Conservation (phyloP, 2,888 invertebrate genomes). For the Euzetes globulus region DNA sequence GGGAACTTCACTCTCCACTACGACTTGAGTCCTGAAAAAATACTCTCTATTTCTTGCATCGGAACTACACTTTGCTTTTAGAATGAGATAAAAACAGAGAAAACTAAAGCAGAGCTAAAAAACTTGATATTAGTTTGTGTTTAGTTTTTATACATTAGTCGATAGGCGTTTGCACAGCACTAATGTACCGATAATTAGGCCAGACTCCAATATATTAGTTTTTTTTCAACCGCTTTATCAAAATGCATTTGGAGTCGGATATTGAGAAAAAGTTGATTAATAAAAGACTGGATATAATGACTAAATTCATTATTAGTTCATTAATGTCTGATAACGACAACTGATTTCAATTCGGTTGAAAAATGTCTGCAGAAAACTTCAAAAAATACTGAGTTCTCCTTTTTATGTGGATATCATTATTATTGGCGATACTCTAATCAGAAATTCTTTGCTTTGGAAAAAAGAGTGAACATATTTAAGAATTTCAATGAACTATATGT, state of each 20-base stretch:
- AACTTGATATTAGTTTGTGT: conserved; percentile 2
- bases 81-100: conserved; percentile 22
- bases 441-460: background rate
- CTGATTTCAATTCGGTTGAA: background rate
- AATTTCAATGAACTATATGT: conserved; percentile 1
- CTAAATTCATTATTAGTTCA: conserved; percentile 26
- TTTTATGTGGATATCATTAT: background rate
- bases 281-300: conserved; percentile 14
- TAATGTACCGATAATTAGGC: conserved; percentile 23
- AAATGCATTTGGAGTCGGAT: conserved; percentile 6
- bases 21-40: conserved; percentile 8
- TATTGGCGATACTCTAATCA: conserved; percentile 6
- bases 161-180: background rate
- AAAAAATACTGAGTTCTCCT: background rate
- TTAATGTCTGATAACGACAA: conserved; percentile 2
- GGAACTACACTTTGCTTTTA: conserved; percentile 25
- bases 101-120: conserved; percentile 16
- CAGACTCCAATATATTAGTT: background rate
- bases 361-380: background rate
- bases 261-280: conserved; percentile 20
- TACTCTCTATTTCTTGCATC: conserved; percentile 16
- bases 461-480: background rate
- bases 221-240: conserved; percentile 3
- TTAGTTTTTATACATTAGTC: conserved; percentile 11
- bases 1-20: background rate